Percentiles rank a stretch among this genome's conserved stretches.
phyloP scores from a whole-genome alignment of 2,888 invertebrate species.

The Deilephila porcellus region DNA sequence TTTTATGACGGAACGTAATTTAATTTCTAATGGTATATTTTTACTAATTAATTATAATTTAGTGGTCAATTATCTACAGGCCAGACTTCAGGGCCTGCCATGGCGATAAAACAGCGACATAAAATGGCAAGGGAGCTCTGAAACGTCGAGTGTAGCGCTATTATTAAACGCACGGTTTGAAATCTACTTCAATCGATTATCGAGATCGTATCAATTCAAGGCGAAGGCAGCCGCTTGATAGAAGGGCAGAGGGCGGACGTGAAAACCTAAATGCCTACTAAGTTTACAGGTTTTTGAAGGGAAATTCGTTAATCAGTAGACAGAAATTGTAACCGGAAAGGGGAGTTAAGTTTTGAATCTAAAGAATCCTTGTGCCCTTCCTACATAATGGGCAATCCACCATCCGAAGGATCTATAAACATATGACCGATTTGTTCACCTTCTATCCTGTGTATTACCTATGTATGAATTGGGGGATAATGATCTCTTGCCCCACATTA shows the following conservation, averaged over 20 bases:
- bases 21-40: too few species aligned
- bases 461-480: background rate
- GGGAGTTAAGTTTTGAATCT: background rate
- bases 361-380: background rate
- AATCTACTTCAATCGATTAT: conserved; percentile 20
- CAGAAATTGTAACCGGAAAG: background rate
- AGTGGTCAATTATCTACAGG: too few species aligned
- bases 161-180: background rate
- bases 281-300: background rate
- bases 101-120: too few species aligned
- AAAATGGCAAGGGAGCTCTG: too few species aligned
- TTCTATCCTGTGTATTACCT: too few species aligned
- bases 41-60: too few species aligned
- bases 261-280: background rate
- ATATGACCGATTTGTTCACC: too few species aligned
- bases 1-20: too few species aligned
- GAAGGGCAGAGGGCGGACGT: background rate
- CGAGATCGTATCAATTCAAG: conserved; percentile 22
- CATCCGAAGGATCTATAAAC: too few species aligned
- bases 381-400: too few species aligned
- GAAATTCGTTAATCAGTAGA: background rate
- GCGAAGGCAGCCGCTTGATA: background rate
- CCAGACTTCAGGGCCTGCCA: too few species aligned
- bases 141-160: background rate
- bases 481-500: background rate